Percentiles rank a stretch among this genome's conserved stretches.
phyloP scores from a whole-genome alignment of 1,140 invertebrate species.

The Lineus longissimus region DNA sequence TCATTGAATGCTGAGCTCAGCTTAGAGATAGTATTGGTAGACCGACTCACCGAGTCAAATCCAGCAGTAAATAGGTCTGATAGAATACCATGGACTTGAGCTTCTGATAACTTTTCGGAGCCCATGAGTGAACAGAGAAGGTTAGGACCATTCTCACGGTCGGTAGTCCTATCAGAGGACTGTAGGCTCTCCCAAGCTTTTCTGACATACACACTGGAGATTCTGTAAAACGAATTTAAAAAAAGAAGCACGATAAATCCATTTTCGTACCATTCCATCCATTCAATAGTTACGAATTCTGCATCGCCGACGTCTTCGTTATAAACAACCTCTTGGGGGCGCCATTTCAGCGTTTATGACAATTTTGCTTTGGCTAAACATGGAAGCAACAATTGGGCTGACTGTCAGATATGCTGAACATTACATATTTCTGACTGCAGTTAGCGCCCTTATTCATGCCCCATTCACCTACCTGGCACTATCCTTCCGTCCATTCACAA shows the following conservation, averaged over 20 bases:
- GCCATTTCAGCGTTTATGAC: too few species aligned
- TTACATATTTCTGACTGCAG: too few species aligned
- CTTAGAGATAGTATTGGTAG: too few species aligned
- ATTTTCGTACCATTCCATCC: background rate
- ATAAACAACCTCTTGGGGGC: too few species aligned
- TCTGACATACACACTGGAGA: background rate
- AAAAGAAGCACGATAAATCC: background rate
- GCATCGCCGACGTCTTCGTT: too few species aligned
- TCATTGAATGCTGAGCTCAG: too few species aligned
- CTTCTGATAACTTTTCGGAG: background rate
- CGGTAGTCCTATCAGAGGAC: background rate
- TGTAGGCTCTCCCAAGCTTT: background rate
- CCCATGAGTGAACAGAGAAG: background rate
- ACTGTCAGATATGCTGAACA: too few species aligned
- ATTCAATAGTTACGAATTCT: background rate
- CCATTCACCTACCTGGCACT: background rate
- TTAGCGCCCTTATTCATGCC: too few species aligned
- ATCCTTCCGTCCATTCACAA: constrained; percentile 3
- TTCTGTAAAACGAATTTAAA: too few species aligned
- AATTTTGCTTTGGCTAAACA: too few species aligned
- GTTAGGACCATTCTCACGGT: background rate
- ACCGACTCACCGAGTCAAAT: constrained; percentile 1
- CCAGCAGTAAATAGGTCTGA: constrained; percentile 9
- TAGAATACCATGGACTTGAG: background rate
- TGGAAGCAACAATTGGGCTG: too few species aligned